Conservation (phyloP, 2,797 vertebrate genomes). For the Sebastes matsubarae region DNA sequence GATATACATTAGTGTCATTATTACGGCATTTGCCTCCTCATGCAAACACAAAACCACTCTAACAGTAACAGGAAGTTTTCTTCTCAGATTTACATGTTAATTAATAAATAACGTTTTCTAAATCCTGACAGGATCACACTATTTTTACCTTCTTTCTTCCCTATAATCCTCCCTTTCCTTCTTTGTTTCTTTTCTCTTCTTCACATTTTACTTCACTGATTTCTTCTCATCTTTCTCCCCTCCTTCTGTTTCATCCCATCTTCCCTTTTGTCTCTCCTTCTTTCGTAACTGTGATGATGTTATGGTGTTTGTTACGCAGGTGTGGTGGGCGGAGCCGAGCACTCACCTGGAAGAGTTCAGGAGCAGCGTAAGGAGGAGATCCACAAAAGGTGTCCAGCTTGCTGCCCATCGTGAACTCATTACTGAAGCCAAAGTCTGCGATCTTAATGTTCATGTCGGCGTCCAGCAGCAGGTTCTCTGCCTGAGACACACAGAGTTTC, state of each 20-base stretch:
- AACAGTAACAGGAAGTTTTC: neutral
- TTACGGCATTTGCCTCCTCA: neutral
- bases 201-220: neutral
- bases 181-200: neutral
- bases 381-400: constrained; percentile 96
- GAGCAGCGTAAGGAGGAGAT: constrained; percentile 92
- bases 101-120: too few species aligned
- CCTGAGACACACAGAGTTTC: constrained; percentile 71
- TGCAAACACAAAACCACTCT: neutral
- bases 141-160: neutral
- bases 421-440: constrained; percentile 95
- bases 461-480: constrained; percentile 94
- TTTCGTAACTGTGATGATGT: neutral
- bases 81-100: too few species aligned
- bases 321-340: neutral
- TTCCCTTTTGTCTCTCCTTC: neutral
- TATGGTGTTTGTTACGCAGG: neutral
- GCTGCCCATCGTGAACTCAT: constrained; percentile 92
- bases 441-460: constrained; percentile 97
- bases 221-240: neutral
- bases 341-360: constrained; percentile 71
- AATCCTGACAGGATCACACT: too few species aligned
- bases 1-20: neutral
- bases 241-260: neutral
- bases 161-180: neutral